Percentiles rank a stretch among this genome's conserved stretches.
Evolutionary conservation across 2,888 invertebrate genomes (phyloP).

Genomic region (Oeneis ivallda): DNA sequence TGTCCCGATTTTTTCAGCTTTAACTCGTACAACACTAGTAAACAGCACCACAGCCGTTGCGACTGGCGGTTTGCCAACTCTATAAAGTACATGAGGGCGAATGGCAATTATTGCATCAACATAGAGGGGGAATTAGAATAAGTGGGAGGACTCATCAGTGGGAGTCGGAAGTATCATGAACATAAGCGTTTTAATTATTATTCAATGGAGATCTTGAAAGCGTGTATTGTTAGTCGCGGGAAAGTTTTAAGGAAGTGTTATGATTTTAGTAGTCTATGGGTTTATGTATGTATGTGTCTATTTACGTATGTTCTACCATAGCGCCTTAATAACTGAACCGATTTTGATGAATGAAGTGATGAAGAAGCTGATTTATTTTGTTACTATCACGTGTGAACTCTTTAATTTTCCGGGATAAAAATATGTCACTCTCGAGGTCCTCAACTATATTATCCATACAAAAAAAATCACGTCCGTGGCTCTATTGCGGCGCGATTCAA

Average conservation of each 20-base stretch:
- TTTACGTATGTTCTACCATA: too few relatives aligned
- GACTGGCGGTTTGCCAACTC: slow-evolving; percentile 18
- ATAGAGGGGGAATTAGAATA: neutral
- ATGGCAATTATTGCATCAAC: slow-evolving; percentile 15
- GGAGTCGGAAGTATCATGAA: neutral
- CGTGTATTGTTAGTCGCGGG: too few relatives aligned
- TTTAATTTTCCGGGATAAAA: neutral
- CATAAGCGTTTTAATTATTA: neutral
- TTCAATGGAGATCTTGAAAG: too few relatives aligned
- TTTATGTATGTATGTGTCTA: too few relatives aligned
- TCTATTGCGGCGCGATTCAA: too few relatives aligned
- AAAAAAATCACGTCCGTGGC: too few relatives aligned
- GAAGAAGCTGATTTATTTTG: too few relatives aligned
- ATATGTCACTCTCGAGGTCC: neutral
- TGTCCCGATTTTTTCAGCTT: neutral
- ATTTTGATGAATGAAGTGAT: too few relatives aligned
- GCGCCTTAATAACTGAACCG: too few relatives aligned
- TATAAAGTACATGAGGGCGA: slow-evolving; percentile 15
- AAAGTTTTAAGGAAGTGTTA: too few relatives aligned
- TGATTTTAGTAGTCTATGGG: too few relatives aligned
- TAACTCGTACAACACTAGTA: slow-evolving; percentile 5
- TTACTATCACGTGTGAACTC: too few relatives aligned
- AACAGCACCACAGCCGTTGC: neutral
- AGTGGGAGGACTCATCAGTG: neutral
- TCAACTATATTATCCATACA: neutral